A percentile compares a stretch with the other conserved stretches of the same genome.
Evolutionary conservation across 2,113 vertebrate species (phyloP).

Genomic region (Halcyon malimbica): DNA sequence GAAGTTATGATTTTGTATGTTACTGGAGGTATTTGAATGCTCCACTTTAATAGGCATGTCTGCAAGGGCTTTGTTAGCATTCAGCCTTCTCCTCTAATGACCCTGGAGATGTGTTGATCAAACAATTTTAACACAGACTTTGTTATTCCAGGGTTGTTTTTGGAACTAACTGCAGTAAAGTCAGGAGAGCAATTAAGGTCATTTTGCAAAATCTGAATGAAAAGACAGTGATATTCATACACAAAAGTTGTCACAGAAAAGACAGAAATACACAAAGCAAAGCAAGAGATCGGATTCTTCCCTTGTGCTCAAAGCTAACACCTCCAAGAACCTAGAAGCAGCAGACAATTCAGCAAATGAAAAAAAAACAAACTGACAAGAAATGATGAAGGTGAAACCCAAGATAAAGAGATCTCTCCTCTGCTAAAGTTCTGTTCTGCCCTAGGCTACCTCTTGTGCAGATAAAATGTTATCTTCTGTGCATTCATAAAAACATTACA

Average conservation of each 20-base stretch:
- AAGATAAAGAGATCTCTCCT: background rate
- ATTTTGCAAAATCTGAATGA: background rate
- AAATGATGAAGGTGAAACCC: background rate
- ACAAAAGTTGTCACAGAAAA: background rate
- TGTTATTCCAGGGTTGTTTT: background rate
- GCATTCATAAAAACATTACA: background rate
- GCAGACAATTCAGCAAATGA: background rate
- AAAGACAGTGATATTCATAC: background rate
- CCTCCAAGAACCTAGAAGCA: background rate
- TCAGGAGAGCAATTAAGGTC: background rate
- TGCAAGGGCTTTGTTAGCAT: background rate
- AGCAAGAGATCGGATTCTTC: conserved; percentile 20
- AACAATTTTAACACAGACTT: background rate
- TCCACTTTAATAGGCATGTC: background rate
- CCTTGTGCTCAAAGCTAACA: background rate
- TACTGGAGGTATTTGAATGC: background rate
- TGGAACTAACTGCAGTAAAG: background rate
- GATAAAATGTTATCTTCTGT: background rate
- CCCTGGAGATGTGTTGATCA: background rate
- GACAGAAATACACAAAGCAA: background rate
- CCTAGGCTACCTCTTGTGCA: background rate
- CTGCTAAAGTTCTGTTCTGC: background rate
- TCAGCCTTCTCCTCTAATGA: conserved; percentile 2
- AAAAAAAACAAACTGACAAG: background rate
- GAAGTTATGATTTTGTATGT: background rate